phyloP scores from a whole-genome alignment of 2,797 vertebrate species.

The Bufotes viridis region DNA sequence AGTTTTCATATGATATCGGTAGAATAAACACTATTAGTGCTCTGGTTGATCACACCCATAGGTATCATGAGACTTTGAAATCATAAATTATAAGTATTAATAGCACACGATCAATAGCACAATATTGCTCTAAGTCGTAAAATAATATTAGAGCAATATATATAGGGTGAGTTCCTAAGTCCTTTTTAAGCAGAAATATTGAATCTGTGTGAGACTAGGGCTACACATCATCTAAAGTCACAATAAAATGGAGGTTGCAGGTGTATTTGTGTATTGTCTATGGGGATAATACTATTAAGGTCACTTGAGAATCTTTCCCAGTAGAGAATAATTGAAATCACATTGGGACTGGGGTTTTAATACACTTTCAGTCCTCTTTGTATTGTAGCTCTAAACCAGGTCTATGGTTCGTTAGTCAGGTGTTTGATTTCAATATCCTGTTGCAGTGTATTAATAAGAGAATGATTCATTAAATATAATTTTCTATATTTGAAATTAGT shows the following conservation, averaged over 20 bases:
- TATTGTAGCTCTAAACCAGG: neutral
- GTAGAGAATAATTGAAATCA: too few species aligned
- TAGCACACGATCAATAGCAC: neutral
- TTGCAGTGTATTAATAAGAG: too few species aligned
- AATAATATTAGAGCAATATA: neutral
- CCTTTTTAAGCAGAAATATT: neutral
- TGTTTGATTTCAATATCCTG: too few species aligned
- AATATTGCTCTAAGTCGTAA: neutral
- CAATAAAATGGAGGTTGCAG: neutral
- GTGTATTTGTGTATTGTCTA: neutral
- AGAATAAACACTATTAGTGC: neutral
- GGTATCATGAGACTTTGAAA: neutral
- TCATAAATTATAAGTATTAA: neutral
- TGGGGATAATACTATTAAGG: neutral
- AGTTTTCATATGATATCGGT: neutral
- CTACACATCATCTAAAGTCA: neutral
- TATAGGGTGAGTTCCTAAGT: neutral
- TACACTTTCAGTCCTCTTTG: neutral
- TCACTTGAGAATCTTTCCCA: neutral
- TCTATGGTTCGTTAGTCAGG: neutral
- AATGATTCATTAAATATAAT: neutral
- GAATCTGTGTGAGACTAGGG: neutral
- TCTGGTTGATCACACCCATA: neutral
- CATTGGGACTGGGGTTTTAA: neutral
- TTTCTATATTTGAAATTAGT: too few species aligned